These are phyloP conservation scores for Camptogramma bilineatum DNA, from an alignment of 2,888 invertebrate species.

Conservation along the genomic window DNA sequence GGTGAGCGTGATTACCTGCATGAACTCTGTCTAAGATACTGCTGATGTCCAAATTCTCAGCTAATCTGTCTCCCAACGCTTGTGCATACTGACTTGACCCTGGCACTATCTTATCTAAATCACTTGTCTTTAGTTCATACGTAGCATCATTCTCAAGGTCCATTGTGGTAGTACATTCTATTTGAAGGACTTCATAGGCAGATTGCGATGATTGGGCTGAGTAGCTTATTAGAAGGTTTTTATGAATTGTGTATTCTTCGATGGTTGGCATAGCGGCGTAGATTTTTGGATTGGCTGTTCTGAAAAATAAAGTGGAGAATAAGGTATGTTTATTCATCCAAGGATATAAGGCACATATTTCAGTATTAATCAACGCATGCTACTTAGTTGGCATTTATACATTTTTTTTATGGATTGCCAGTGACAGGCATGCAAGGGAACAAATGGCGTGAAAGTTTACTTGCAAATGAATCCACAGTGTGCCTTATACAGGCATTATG, in stretches of 20 bases:
- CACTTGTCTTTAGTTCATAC: conserved; percentile 68
- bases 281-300: conserved; percentile 63
- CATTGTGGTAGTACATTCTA: conserved; percentile 69
- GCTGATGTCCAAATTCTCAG: conserved; percentile 71
- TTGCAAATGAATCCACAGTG: too few relatives aligned
- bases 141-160: conserved; percentile 57
- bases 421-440: too few relatives aligned
- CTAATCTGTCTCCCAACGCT: conserved; percentile 71
- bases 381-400: too few relatives aligned
- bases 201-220: conserved; percentile 69
- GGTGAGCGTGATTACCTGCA: conserved; percentile 74
- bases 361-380: too few relatives aligned
- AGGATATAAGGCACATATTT: conserved; percentile 3
- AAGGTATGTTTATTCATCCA: too few relatives aligned
- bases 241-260: conserved; percentile 69
- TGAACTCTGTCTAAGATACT: conserved; percentile 78
- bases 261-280: conserved; percentile 59
- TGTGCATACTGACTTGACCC: conserved; percentile 74
- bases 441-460: too few relatives aligned
- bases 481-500: too few relatives aligned
- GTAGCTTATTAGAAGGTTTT: conserved; percentile 74
- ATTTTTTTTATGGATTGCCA: too few relatives aligned
- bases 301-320: conserved; percentile 48
- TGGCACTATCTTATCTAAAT: conserved; percentile 65
- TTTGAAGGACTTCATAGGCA: conserved; percentile 75